These are phyloP conservation scores for Drosophila willistoni DNA, from an alignment of 1,140 invertebrate species.

Conservation along the genomic window DNA sequence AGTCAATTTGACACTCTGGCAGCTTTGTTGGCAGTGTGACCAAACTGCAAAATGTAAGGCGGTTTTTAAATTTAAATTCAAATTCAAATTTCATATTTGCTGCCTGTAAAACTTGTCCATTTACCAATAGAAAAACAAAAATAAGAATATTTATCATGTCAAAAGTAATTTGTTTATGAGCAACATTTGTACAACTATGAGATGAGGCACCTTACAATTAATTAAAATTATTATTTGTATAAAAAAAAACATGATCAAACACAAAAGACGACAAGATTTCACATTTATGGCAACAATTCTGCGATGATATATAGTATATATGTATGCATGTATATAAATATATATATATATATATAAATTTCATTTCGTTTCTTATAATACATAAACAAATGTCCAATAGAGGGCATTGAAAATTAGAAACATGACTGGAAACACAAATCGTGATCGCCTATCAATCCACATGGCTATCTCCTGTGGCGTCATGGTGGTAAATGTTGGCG, in stretches of 20 bases:
- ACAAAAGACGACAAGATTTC: conserved; percentile 59
- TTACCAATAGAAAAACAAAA: not conserved
- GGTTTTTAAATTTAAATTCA: not conserved
- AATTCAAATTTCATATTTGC: not conserved
- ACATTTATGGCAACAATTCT: conserved; percentile 46
- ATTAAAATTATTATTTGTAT: conserved; percentile 43
- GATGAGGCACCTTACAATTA: conserved; percentile 54
- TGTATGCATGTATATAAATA: no score
- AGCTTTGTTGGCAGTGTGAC: not conserved
- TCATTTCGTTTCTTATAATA: conserved; percentile 53
- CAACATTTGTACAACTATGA: conserved; percentile 55
- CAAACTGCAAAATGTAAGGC: not conserved
- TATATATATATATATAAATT: conserved; percentile 6
- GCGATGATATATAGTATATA: conserved; percentile 10
- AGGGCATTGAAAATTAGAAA: conserved; percentile 93
- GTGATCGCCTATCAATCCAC: conserved; percentile 91
- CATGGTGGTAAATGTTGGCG: conserved; percentile 87
- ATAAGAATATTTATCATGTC: not conserved
- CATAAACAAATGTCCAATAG: conserved; percentile 91
- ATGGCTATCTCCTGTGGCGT: conserved; percentile 93
- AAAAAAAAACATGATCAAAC: conserved; percentile 38
- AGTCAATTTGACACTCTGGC: no score
- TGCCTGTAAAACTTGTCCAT: not conserved
- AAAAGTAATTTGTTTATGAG: conserved; percentile 31
- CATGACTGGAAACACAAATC: conserved; percentile 89